Conservation (phyloP, 1,140 invertebrate species). For the Drosophila jambulina region DNA sequence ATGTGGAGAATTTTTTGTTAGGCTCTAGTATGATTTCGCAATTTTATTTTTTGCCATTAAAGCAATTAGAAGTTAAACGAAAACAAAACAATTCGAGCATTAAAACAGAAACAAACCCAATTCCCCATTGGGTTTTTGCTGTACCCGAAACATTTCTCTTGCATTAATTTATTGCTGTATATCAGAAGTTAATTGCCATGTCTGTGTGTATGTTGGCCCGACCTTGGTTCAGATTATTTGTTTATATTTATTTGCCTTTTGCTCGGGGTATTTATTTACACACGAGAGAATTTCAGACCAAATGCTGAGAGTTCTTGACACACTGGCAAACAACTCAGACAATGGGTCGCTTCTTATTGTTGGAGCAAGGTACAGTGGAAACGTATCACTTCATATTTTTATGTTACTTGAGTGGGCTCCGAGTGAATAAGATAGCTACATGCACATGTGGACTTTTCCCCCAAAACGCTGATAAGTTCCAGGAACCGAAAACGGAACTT, state of each 20-base stretch:
- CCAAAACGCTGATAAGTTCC: conserved; percentile 26
- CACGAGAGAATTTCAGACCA: conserved; percentile 42
- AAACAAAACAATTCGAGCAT: conserved; percentile 16
- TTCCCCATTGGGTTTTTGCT: conserved; percentile 1
- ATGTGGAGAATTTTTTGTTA: conserved; percentile 24
- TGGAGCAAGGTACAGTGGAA: conserved; percentile 17
- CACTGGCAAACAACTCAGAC: conserved; percentile 43
- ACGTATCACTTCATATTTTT: conserved; percentile 29
- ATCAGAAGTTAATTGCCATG: conserved; percentile 23
- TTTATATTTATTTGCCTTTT: conserved; percentile 27
- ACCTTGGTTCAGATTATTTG: conserved; percentile 66
- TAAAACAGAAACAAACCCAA: conserved; percentile 2
- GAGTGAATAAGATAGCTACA: conserved; percentile 4
- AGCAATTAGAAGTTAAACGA: conserved; percentile 18
- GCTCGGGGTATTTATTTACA: conserved; percentile 47
- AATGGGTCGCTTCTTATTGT: conserved; percentile 33
- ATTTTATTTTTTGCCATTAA: conserved; percentile 36
- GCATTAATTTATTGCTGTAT: conserved; percentile 38
- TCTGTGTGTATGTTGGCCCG: conserved; percentile 14
- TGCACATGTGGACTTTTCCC: conserved; percentile 11
- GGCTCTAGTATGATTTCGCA: conserved; percentile 13
- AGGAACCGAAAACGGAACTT: conserved; percentile 49
- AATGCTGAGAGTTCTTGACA: conserved; percentile 65
- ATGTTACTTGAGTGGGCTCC: conserved; percentile 36
- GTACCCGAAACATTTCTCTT: conserved; percentile 37